Base-by-base conservation (phyloP, 2,888 invertebrate species). In the Chymomyza caudatula region DNA sequence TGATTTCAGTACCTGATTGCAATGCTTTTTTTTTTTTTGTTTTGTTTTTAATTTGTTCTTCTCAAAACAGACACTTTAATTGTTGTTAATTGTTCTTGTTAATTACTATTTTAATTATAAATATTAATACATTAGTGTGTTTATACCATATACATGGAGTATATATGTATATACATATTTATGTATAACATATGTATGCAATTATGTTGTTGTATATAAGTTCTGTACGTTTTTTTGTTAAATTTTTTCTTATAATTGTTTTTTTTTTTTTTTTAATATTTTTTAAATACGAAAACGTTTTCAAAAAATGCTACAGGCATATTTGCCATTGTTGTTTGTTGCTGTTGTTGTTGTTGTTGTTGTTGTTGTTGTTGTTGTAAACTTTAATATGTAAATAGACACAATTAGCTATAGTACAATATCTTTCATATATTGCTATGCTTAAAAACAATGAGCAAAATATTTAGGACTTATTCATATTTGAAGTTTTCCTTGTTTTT, bases 321-420 rank as follows among this genome's bases (percentile, higher is more conserved):
- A 65, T 52, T 63, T 23, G 44, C 22, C n/a, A n/a, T 43, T n/a
- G 20, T 63, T 54, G 20, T 57, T 63, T 54, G 44, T 56, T 49
- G 22, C 43, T 58, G 42, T 58, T 60, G 8, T 58, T 60, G 8
- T 51, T 47, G 54, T 44, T 58, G 47, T 65, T 17, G 4, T 44
- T 44, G 47, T 43, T 43, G 25, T 25, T 25, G 25, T 3, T 25
- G 20, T 42, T 60, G 53, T 78, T 83, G 82, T 85, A 80, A 85
- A 83, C 82, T 83, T 77, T 77, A 85, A 83, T 83, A 83, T 83
- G 82, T 85, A 85, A 85, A 83, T 83, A 83, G 78, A 85, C 84
- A 77, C 78, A 78, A 78, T 74, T 71, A 75, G 62, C 84, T 73
- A 74, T 55, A 59, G 56, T 73, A 71, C 67, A 59, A 42, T 67